These are phyloP conservation scores for Tragelaphus buxtoni DNA, from an alignment of 2,113 vertebrate species.

Conservation along the genomic window DNA sequence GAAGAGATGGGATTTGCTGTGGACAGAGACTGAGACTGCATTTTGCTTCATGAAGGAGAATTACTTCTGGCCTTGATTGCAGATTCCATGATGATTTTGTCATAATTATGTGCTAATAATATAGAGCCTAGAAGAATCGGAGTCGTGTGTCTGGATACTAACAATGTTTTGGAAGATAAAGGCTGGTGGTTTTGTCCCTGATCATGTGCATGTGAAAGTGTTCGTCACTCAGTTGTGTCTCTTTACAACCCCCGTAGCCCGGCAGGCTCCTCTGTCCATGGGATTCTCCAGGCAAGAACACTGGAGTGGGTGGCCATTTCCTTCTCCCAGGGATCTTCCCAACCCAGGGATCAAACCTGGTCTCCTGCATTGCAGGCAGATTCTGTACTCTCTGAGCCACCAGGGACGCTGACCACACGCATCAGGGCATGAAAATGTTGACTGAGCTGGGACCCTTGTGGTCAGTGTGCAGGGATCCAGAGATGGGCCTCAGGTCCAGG, in stretches of 20 bases:
- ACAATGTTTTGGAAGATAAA: not conserved
- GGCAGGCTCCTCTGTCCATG: not conserved
- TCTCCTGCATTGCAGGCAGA: not conserved
- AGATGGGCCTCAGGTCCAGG: fast-evolving
- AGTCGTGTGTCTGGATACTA: not conserved
- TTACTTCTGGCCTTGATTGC: not conserved
- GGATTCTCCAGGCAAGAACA: not conserved
- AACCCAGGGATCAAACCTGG: not conserved
- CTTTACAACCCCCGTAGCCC: not conserved
- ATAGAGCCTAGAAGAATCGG: not conserved
- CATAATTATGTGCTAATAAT: fast-evolving
- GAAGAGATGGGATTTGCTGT: not conserved
- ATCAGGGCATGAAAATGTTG: no score
- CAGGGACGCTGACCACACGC: not conserved
- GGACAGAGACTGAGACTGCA: fast-evolving
- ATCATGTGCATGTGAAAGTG: not conserved
- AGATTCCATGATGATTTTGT: no score
- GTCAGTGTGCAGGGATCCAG: not conserved
- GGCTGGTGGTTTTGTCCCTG: no score
- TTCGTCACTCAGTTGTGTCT: not conserved
- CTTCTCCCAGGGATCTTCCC: not conserved
- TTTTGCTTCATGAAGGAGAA: fast-evolving
- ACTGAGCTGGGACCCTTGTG: not conserved
- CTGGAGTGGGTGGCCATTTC: not conserved
- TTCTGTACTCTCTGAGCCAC: not conserved